Evolutionary conservation across 2,888 invertebrate species (phyloP).

Genomic region (Apodemia hepburni): DNA sequence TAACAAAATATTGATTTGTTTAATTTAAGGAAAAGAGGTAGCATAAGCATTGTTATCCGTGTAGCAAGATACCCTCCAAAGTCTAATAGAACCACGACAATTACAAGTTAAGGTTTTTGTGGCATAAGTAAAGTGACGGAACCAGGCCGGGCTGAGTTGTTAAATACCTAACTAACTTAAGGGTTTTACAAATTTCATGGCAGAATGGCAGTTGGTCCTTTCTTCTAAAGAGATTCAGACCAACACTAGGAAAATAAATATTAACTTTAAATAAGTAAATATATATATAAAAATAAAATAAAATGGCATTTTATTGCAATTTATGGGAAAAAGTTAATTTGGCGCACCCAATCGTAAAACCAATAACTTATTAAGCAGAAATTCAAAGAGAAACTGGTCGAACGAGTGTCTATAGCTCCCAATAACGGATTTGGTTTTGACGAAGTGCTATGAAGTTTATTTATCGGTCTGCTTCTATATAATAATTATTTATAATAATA

Average conservation of each 20-base stretch:
- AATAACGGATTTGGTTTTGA: conserved; percentile 11
- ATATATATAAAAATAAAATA: not conserved
- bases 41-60: no score
- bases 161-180: no score
- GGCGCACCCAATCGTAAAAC: conserved; percentile 11
- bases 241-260: not conserved
- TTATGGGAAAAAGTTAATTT: conserved; percentile 9
- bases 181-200: no score
- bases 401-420: not conserved
- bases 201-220: no score
- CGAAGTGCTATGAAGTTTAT: conserved; percentile 11
- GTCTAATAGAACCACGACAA: no score
- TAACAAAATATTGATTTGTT: no score
- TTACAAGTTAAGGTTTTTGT: no score
- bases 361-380: conserved; percentile 12
- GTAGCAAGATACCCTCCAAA: no score
- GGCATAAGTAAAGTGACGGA: no score
- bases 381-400: conserved; percentile 10
- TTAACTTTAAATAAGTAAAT: not conserved
- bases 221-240: no score
- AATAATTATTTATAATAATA: not conserved
- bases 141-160: no score
- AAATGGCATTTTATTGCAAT: not conserved
- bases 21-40: no score
- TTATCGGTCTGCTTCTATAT: not conserved